Percentiles rank a stretch among this genome's conserved stretches.
Conservation (phyloP, 2,888 invertebrate species). For the Drosophila anomalipes region DNA sequence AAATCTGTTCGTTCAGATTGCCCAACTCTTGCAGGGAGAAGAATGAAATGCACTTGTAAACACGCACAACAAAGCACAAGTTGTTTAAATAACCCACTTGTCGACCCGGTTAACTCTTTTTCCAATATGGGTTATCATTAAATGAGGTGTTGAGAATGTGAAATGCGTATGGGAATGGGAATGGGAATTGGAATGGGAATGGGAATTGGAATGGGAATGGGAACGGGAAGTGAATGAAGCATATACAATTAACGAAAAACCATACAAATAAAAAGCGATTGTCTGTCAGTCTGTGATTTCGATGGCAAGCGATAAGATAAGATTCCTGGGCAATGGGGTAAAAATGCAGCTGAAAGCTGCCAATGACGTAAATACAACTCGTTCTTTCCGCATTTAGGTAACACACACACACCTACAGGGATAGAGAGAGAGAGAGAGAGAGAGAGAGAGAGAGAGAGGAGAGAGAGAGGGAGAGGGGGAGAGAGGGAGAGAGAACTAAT, state of each 20-base stretch:
- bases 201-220: slow-evolving; percentile 17
- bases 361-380: slow-evolving; percentile 59
- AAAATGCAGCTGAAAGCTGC: slow-evolving; percentile 35
- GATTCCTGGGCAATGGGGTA: not conserved
- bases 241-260: slow-evolving; percentile 56
- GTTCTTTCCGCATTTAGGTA: slow-evolving; percentile 46
- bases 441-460: not conserved
- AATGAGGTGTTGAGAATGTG: slow-evolving; percentile 52
- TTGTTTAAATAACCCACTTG: slow-evolving; percentile 74
- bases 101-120: slow-evolving; percentile 44
- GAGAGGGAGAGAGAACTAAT: slow-evolving; percentile 20
- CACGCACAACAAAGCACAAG: slow-evolving; percentile 31
- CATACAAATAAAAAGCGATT: slow-evolving; percentile 49
- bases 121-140: slow-evolving; percentile 70
- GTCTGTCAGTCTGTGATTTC: slow-evolving; percentile 67
- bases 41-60: slow-evolving; percentile 71
- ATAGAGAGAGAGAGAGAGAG: not conserved
- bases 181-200: slow-evolving; percentile 22
- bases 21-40: slow-evolving; percentile 19
- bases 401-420: not conserved
- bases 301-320: slow-evolving; percentile 72
- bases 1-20: slow-evolving; percentile 46
- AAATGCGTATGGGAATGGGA: slow-evolving; percentile 18
- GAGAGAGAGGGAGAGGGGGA: not conserved
- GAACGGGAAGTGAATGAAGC: slow-evolving; percentile 39